phyloP scores from a whole-genome alignment of 2,113 vertebrate species.

The Propithecus coquereli region DNA sequence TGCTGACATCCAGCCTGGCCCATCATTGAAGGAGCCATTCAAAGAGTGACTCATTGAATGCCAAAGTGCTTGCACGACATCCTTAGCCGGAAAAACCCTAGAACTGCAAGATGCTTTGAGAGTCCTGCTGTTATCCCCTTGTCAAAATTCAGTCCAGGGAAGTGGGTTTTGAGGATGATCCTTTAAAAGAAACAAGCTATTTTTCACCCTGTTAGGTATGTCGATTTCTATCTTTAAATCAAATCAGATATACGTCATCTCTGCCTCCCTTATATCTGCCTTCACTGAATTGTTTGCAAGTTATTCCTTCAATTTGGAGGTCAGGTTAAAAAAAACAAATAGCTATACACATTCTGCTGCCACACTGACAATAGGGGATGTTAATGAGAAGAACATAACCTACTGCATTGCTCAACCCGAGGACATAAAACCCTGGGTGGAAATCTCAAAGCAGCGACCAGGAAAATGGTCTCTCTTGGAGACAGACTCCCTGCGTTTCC shows the following conservation, averaged over 20 bases:
- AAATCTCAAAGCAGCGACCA: neutral
- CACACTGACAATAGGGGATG: neutral
- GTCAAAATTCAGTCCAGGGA: neutral
- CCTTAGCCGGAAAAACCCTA: neutral
- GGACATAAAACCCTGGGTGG: accelerated
- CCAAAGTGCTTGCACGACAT: neutral
- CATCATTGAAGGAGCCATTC: neutral
- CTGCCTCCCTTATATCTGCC: neutral
- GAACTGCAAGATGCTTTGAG: neutral
- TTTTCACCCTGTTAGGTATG: neutral
- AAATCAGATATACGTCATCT: neutral
- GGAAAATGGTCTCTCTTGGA: neutral
- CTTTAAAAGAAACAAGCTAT: neutral
- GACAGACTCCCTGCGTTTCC: neutral
- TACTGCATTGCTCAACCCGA: neutral
- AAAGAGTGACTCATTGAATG: neutral
- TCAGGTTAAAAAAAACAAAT: neutral
- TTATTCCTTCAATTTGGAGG: neutral
- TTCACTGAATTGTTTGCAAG: neutral
- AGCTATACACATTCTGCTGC: neutral
- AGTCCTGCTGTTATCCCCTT: neutral
- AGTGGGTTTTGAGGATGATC: neutral
- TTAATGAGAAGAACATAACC: neutral
- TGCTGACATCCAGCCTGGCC: neutral
- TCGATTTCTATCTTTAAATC: neutral